Conservation (phyloP, 1,140 invertebrate genomes). For the Drosophila paulistorum region DNA sequence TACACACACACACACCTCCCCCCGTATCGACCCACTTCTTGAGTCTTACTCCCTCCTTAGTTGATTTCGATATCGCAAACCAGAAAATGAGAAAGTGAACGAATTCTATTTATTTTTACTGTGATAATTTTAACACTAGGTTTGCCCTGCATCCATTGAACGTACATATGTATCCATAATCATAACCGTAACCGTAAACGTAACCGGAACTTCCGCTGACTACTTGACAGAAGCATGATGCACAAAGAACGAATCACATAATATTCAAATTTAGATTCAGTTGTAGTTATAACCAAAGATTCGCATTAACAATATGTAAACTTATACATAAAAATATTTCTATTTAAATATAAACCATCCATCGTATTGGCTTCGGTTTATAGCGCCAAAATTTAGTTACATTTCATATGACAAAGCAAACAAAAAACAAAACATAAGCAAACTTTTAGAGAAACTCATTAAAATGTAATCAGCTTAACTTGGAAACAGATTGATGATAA, state of each 20-base stretch:
- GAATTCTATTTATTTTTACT: constrained; percentile 77
- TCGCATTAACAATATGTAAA: constrained; percentile 17
- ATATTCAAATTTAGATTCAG: constrained; percentile 65
- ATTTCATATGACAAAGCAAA: constrained; percentile 36
- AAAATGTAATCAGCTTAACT: constrained; percentile 22
- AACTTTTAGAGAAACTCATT: constrained; percentile 20
- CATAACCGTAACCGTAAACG: constrained; percentile 8
- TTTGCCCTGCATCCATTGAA: constrained; percentile 30
- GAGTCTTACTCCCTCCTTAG: constrained; percentile 43
- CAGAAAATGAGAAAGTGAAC: constrained; percentile 27
- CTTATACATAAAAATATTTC: neutral
- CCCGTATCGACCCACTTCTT: constrained; percentile 12
- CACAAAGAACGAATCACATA: constrained; percentile 17
- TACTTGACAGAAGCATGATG: constrained; percentile 21
- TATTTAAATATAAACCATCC: constrained; percentile 30
- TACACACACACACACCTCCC: neutral
- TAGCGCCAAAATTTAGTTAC: constrained; percentile 70
- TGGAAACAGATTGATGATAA: neutral
- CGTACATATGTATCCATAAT: constrained; percentile 23
- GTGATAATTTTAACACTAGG: constrained; percentile 68
- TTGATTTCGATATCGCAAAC: constrained; percentile 50
- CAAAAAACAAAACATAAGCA: neutral
- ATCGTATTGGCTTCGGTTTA: constrained; percentile 40
- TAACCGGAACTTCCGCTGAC: constrained; percentile 38
- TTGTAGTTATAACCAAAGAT: constrained; percentile 77